Evolutionary conservation across 2,888 invertebrate genomes (phyloP).

Genomic region (Drosophila seclusa): DNA sequence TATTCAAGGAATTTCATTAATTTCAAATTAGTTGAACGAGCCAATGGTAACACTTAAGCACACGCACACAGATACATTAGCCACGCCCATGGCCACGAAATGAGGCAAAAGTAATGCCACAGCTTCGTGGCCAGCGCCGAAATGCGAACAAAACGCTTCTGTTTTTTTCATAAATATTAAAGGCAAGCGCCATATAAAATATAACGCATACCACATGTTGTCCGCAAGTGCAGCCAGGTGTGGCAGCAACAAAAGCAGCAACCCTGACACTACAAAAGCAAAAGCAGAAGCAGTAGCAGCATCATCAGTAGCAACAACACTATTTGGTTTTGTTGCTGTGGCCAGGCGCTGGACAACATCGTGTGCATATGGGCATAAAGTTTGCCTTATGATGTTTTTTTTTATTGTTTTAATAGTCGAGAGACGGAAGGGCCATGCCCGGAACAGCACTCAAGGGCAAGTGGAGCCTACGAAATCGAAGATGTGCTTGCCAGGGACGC

Average conservation of each 20-base stretch:
- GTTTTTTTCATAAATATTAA: conserved; percentile 67
- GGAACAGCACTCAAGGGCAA: conserved; percentile 43
- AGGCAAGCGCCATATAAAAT: conserved; percentile 61
- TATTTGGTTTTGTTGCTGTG: conserved; percentile 54
- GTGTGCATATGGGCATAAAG: conserved; percentile 49
- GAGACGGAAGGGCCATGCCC: conserved; percentile 9
- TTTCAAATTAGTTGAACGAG: conserved; percentile 80
- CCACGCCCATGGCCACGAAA: conserved; percentile 53
- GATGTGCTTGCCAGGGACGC: conserved; percentile 62
- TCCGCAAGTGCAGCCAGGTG: conserved; percentile 63
- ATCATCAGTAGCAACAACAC: conserved; percentile 31
- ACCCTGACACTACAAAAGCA: conserved; percentile 31
- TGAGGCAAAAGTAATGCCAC: conserved; percentile 47
- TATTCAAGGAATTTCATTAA: conserved; percentile 82
- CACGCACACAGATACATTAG: conserved; percentile 19
- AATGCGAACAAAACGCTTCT: conserved; percentile 46
- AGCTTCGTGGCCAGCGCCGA: conserved; percentile 38
- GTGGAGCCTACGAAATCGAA: conserved; percentile 64
- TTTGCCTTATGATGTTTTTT: conserved; percentile 64
- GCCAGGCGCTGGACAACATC: conserved; percentile 36
- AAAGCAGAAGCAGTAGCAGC: conserved; percentile 1
- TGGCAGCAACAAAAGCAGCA: conserved; percentile 23
- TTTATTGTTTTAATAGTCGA: conserved; percentile 72
- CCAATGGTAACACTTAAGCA: conserved; percentile 71
- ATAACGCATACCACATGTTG: conserved; percentile 69